Evolutionary conservation across 1,140 invertebrate species (phyloP).

Genomic region (Dendroctonus valens): DNA sequence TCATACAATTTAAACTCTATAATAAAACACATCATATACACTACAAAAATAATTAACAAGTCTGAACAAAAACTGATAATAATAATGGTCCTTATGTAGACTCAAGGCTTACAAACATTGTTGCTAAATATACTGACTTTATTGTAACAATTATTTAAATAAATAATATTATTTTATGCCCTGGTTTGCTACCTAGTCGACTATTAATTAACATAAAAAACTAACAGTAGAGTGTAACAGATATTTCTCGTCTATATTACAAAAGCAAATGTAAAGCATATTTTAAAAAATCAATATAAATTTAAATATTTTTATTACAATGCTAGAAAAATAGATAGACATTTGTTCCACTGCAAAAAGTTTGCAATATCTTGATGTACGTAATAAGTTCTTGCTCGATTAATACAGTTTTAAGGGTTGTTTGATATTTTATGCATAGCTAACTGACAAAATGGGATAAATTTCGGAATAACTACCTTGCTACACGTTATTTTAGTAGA

Average conservation of each 20-base stretch:
- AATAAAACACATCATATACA: slow-evolving; percentile 4
- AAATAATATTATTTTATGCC: slow-evolving; percentile 16
- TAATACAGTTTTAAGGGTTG: no score
- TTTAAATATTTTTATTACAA: background rate
- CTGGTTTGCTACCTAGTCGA: slow-evolving; percentile 14
- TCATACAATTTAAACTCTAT: background rate
- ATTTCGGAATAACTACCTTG: no score
- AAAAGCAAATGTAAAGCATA: no score
- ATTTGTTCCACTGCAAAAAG: background rate
- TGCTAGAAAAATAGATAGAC: background rate
- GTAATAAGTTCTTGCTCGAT: no score
- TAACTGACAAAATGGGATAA: no score
- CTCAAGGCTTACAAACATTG: background rate
- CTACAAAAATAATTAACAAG: background rate
- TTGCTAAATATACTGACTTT: slow-evolving; percentile 11
- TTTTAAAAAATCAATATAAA: no score
- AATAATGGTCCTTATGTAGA: slow-evolving; percentile 3
- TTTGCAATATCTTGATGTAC: no score
- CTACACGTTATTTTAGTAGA: no score
- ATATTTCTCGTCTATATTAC: no score
- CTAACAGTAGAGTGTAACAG: background rate
- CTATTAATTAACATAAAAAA: slow-evolving; percentile 9
- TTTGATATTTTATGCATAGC: no score
- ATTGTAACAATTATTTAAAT: slow-evolving; percentile 10
- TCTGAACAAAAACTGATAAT: background rate